Evolutionary conservation across 1,140 invertebrate species (phyloP).

Genomic region (Aphidius gifuensis): DNA sequence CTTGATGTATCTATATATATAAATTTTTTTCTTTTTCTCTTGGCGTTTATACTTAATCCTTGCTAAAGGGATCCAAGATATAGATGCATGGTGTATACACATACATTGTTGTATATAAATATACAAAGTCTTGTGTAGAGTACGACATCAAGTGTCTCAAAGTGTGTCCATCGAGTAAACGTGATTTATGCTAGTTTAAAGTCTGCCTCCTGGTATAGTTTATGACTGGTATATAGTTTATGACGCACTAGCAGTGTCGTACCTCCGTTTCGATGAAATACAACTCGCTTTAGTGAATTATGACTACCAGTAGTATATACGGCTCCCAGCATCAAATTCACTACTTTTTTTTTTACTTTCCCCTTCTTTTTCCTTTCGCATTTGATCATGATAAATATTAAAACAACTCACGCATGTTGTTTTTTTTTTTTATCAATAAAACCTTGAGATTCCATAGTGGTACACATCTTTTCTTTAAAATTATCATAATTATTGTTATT

Average conservation of each 20-base stretch:
- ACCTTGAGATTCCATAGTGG: no score
- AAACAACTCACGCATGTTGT: no score
- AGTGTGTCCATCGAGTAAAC: constrained; percentile 23
- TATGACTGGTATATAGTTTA: constrained; percentile 25
- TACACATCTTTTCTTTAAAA: no score
- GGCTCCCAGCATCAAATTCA: not conserved
- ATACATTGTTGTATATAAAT: constrained; percentile 4
- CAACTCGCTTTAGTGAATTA: constrained; percentile 26
- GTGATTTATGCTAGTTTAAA: constrained; percentile 41
- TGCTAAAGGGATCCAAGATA: not conserved
- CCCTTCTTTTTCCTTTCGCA: no score
- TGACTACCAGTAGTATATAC: constrained; percentile 16
- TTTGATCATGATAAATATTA: no score
- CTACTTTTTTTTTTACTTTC: not conserved
- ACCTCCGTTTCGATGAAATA: constrained; percentile 36
- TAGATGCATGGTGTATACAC: not conserved
- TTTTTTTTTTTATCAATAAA: no score
- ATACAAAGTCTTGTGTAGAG: constrained; percentile 7
- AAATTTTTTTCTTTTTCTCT: not conserved
- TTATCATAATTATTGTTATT: no score
- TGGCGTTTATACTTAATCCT: not conserved
- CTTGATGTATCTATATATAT: not conserved
- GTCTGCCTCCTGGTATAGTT: constrained; percentile 33
- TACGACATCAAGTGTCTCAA: constrained; percentile 23
- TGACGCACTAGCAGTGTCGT: constrained; percentile 17